phyloP scores from a whole-genome alignment of 2,888 invertebrate species.

The Campopleginae sp. region DNA sequence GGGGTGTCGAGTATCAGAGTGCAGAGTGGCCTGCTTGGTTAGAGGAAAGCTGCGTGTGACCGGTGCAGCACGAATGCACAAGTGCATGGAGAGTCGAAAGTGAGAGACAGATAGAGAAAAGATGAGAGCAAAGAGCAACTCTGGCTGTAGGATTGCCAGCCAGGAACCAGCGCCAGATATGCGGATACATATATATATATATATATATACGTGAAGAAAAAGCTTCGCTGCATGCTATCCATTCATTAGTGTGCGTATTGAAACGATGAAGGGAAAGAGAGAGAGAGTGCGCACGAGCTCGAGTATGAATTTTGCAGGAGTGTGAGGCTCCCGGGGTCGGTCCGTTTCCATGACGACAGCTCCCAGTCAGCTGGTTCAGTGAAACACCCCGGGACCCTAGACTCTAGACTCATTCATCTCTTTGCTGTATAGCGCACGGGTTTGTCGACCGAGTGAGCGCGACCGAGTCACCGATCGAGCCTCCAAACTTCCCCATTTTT shows the following conservation, averaged over 20 bases:
- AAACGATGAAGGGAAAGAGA: slow-evolving; percentile 32
- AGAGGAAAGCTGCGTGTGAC: slow-evolving; percentile 14
- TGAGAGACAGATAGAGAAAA: slow-evolving; percentile 12
- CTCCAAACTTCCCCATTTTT: slow-evolving; percentile 45
- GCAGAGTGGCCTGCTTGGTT: background rate
- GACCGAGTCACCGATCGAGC: slow-evolving; percentile 70
- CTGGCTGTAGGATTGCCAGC: slow-evolving; percentile 20
- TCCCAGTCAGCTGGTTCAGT: slow-evolving; percentile 81
- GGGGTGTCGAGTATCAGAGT: background rate
- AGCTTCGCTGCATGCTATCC: slow-evolving; percentile 17
- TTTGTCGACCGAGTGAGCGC: slow-evolving; percentile 75
- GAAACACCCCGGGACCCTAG: slow-evolving; percentile 71
- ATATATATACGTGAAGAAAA: slow-evolving; percentile 14
- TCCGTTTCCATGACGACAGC: slow-evolving; percentile 81
- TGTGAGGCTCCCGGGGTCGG: slow-evolving; percentile 81
- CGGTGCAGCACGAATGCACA: slow-evolving; percentile 10
- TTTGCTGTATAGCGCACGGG: slow-evolving; percentile 64
- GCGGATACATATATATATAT: background rate
- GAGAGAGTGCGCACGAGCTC: slow-evolving; percentile 31
- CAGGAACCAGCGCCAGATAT: slow-evolving; percentile 26
- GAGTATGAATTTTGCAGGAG: slow-evolving; percentile 76
- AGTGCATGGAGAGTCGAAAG: slow-evolving; percentile 7
- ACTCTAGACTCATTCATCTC: slow-evolving; percentile 80
- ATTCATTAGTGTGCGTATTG: slow-evolving; percentile 12
- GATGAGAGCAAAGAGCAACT: slow-evolving; percentile 18